Conservation (phyloP, 2,888 invertebrate genomes). For the Leucozona laternaria region DNA sequence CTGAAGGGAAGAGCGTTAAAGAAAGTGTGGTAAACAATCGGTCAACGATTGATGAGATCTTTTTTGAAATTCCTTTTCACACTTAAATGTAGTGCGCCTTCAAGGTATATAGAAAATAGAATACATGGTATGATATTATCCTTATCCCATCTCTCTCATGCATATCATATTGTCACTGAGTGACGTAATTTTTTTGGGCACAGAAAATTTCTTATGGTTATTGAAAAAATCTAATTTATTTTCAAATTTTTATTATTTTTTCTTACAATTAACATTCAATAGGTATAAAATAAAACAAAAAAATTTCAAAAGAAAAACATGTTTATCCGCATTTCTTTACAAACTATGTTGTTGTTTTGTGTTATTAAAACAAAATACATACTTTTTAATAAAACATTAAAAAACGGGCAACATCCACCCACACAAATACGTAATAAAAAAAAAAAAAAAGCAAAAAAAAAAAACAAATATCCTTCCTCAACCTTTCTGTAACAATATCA, state of each 20-base stretch:
- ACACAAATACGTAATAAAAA: not conserved
- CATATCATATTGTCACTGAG: too few relatives aligned
- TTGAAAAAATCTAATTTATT: not conserved
- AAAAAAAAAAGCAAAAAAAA: too few relatives aligned
- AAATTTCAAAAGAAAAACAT: slow-evolving; percentile 2
- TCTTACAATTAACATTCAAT: slow-evolving; percentile 50
- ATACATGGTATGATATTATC: too few relatives aligned
- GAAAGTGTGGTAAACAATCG: too few relatives aligned
- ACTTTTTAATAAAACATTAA: slow-evolving; percentile 10
- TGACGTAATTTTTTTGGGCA: too few relatives aligned
- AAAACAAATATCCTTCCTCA: slow-evolving; percentile 1
- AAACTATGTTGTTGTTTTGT: not conserved
- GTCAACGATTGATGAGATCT: too few relatives aligned
- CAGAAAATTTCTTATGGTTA: too few relatives aligned
- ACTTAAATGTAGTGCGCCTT: too few relatives aligned
- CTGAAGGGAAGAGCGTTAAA: too few relatives aligned
- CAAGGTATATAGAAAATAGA: too few relatives aligned
- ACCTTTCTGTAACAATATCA: slow-evolving; percentile 67
- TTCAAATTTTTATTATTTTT: slow-evolving; percentile 41
- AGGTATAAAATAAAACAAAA: slow-evolving; percentile 62
- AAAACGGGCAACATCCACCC: slow-evolving; percentile 15
- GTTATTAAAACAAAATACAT: not conserved
- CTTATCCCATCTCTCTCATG: too few relatives aligned
- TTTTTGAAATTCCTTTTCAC: too few relatives aligned
- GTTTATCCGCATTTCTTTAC: not conserved